Evolutionary conservation across 2,888 invertebrate genomes (phyloP).

Genomic region (Pristionchus maxplancki): DNA sequence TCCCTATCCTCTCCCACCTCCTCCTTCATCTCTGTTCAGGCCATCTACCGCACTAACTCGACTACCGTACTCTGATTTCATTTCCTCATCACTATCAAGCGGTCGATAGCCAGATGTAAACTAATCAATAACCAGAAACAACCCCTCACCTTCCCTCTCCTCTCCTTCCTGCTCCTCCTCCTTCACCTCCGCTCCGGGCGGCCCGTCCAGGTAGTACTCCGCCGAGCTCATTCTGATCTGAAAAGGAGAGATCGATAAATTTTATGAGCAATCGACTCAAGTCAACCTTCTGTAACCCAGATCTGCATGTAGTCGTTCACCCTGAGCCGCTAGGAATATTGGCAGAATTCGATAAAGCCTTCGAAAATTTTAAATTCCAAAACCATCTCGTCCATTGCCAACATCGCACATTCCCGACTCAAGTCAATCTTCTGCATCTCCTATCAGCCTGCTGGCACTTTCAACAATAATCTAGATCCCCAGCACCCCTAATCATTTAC

Average conservation of each 20-base stretch:
- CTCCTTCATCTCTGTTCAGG: neutral
- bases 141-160: neutral
- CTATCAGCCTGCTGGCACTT: neutral
- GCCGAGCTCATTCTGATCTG: conserved; percentile 31
- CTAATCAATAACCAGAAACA: neutral
- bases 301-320: neutral
- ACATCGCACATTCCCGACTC: neutral
- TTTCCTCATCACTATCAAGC: neutral
- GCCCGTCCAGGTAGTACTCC: conserved; percentile 36
- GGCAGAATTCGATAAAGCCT: no score
- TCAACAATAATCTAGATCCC: neutral
- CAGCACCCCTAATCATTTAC: neutral
- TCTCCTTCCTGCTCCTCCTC: neutral
- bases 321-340: no score
- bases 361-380: no score
- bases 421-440: neutral
- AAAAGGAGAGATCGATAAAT: neutral
- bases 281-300: neutral
- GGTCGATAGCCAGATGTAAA: no score
- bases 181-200: neutral
- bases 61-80: neutral
- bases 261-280: neutral
- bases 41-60: no score
- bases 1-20: neutral
- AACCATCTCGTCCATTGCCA: no score